phyloP scores from a whole-genome alignment of 53 echinoderm and acorn worm species.

The Luidia sarsii region DNA sequence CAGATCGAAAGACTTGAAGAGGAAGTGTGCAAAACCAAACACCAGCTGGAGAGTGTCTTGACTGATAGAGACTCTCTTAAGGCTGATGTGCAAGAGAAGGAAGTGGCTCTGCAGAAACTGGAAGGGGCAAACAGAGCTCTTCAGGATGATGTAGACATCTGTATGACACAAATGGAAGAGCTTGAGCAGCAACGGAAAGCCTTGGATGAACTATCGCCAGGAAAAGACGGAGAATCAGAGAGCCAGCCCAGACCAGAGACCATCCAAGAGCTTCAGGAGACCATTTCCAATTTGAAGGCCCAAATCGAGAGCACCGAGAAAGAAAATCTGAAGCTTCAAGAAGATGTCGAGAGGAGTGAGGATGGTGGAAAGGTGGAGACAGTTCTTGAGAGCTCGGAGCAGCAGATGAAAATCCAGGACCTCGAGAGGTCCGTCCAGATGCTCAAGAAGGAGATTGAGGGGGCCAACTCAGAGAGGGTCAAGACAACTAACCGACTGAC shows the following conservation, averaged over 20 bases:
- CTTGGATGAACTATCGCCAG: not conserved
- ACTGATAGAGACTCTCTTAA: slow-evolving; percentile 34
- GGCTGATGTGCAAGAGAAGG: slow-evolving; percentile 9
- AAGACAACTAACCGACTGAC: slow-evolving; percentile 44
- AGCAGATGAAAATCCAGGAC: slow-evolving; percentile 61
- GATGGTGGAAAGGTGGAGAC: slow-evolving; percentile 34
- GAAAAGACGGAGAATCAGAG: slow-evolving; percentile 25
- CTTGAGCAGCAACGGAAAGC: slow-evolving; percentile 32
- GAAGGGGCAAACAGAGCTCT: slow-evolving; percentile 28
- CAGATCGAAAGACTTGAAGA: slow-evolving; percentile 23
- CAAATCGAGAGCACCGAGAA: slow-evolving; percentile 47
- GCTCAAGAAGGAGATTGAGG: slow-evolving; percentile 39
- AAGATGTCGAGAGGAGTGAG: not conserved
- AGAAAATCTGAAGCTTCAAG: slow-evolving; percentile 38
- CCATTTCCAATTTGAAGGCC: slow-evolving; percentile 50
- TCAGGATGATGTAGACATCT: slow-evolving; percentile 33
- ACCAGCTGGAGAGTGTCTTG: slow-evolving; percentile 20
- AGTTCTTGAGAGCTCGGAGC: slow-evolving; percentile 75
- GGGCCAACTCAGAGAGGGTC: slow-evolving; percentile 31
- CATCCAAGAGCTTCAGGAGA: slow-evolving; percentile 46
- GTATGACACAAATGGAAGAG: slow-evolving; percentile 24
- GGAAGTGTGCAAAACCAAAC: slow-evolving; percentile 10
- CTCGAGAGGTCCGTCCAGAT: slow-evolving; percentile 48
- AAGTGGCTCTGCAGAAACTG: slow-evolving; percentile 35
- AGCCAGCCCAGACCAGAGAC: not conserved